phyloP scores from a whole-genome alignment of 1,140 invertebrate species.

The Drosophila sproati region DNA sequence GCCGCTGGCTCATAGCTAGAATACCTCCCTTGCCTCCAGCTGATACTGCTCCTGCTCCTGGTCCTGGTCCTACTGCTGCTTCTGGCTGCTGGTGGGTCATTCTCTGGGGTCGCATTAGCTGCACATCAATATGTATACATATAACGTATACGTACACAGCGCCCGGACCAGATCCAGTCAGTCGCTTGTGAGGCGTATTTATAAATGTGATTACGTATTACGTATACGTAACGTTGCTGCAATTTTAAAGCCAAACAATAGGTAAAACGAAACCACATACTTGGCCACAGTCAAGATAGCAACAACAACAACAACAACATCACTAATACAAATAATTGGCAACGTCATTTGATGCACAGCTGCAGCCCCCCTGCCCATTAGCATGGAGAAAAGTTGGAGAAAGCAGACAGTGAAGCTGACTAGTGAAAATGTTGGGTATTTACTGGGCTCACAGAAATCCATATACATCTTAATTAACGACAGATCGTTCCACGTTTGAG shows the following conservation, averaged over 20 bases:
- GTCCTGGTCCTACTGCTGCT: constrained; percentile 4
- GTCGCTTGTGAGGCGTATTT: constrained; percentile 77
- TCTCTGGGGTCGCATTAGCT: constrained; percentile 78
- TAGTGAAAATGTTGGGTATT: background rate
- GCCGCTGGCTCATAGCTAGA: constrained; percentile 41
- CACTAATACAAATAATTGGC: constrained; percentile 36
- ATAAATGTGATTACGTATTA: constrained; percentile 79
- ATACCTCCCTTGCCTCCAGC: constrained; percentile 1
- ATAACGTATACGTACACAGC: background rate
- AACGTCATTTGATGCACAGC: constrained; percentile 11
- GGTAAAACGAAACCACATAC: constrained; percentile 24
- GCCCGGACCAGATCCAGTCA: background rate
- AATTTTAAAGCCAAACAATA: constrained; percentile 72
- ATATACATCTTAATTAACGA: no score
- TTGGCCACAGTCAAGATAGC: constrained; percentile 11
- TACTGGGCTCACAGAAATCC: no score
- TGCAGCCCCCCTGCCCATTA: background rate
- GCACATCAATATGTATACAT: constrained; percentile 67
- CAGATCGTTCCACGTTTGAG: no score
- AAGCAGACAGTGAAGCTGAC: background rate
- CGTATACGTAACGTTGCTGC: constrained; percentile 58
- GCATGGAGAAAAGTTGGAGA: background rate
- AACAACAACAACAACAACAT: constrained; percentile 19
- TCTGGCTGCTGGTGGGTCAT: constrained; percentile 52
- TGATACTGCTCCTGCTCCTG: constrained; percentile 5